Evolutionary conservation across 2,797 vertebrate genomes (phyloP), one percentile per base, ranked within the genome.

Genomic region (Graptemys geographica): DNA sequence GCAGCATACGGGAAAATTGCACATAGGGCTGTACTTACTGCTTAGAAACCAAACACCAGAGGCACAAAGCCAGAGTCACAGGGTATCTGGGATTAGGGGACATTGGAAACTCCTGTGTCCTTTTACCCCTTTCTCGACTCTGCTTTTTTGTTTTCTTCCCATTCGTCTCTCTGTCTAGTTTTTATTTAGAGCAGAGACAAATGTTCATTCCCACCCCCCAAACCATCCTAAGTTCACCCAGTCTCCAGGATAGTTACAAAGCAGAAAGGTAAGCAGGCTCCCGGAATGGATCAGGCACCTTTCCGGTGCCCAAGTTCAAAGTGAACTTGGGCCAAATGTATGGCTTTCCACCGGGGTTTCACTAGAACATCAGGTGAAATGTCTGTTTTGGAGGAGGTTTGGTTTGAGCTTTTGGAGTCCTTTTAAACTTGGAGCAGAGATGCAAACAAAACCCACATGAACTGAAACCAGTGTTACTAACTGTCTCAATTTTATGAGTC

Each of bases 1-100:
- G 91, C 1, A 12, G 37, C 2, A 3, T 33, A 25, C 44, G 83
- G 92, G 92, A 91, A 78, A n/a, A 81, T 49, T 57, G 79, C 81
- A 90, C 44, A 56, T 55, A 90, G 69, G 25, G 31, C 18, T 56
- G 27, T 5, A 23, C 87, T 94, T 91, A 93, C 69, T 49, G 37
- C 74, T 80, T 69, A 69, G 83, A 91, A 95, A 90, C 18, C 88
- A 91, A 94, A 74, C 25, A 80, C 52, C 51, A 55, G 51, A 11
- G 78, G 52, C 51, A 80, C 21, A 55, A 25, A 37, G n/a, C 52
- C 79, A 55, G 79, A 81, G n/a, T 1, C 6, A 25, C 19, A 56
- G 25, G 7, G 1, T 28, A 37, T 23, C 9, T 56, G 72, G 52
- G 23, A 51, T 65, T 49, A 87, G 84, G 9, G 69, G 41, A 21